Conservation (phyloP, 2,113 vertebrate genomes). For the Elachura formosa region DNA sequence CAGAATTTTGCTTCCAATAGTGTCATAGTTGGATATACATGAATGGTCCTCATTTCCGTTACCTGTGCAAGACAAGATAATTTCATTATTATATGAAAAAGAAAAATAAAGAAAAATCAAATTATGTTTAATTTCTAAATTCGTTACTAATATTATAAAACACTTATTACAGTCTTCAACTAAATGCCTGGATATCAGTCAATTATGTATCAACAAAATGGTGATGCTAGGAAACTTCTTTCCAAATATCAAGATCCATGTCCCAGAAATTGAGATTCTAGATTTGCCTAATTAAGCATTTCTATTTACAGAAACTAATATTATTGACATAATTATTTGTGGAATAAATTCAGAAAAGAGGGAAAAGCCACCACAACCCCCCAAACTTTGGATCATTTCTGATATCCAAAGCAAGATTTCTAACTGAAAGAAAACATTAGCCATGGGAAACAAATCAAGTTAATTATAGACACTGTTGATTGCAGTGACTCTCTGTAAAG, state of each 20-base stretch:
- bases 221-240: neutral
- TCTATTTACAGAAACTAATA: neutral
- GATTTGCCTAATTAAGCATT: neutral
- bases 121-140: neutral
- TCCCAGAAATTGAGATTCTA: neutral
- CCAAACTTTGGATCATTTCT: neutral
- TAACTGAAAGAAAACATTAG: neutral
- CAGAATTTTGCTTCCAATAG: neutral
- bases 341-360: neutral
- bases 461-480: neutral
- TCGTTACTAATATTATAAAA: neutral
- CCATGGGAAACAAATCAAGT: neutral
- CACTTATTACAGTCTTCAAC: neutral
- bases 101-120: neutral
- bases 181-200: neutral
- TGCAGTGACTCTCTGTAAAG: neutral
- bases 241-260: neutral
- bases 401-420: neutral
- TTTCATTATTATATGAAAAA: neutral
- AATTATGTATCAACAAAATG: neutral
- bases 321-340: neutral
- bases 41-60: neutral
- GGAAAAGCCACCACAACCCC: rapidly evolving
- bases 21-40: neutral
- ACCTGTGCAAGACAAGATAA: neutral